Conservation (phyloP, 1,140 invertebrate genomes). For the Marisa cornuarietis region DNA sequence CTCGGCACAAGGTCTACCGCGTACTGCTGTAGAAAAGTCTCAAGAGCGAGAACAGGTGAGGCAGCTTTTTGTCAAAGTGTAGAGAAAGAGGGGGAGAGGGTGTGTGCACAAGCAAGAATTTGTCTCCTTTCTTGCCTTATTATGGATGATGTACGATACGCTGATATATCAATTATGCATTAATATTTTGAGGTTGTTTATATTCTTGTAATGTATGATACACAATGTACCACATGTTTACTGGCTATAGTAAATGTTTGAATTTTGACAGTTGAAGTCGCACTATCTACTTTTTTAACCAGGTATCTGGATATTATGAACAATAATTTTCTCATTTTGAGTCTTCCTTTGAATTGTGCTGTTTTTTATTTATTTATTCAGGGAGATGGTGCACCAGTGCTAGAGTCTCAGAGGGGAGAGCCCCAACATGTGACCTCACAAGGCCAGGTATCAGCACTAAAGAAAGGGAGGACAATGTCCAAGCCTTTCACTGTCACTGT, state of each 20-base stretch:
- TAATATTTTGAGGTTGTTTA: no score
- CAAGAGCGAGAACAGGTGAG: conserved; percentile 14
- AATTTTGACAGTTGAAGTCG: no score
- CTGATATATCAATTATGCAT: no score
- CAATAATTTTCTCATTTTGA: no score
- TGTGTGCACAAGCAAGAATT: background rate
- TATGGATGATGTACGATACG: no score
- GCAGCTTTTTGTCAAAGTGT: background rate
- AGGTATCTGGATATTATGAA: no score
- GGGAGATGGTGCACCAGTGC: conserved; percentile 50
- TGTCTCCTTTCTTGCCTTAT: background rate
- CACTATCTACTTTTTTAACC: no score
- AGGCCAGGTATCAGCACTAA: conserved; percentile 12
- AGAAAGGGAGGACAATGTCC: conserved; percentile 9
- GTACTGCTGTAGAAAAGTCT: background rate
- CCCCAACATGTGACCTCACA: conserved; percentile 4
- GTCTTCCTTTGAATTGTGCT: no score
- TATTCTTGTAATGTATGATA: no score
- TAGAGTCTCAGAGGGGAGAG: background rate
- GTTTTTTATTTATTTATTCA: conserved; percentile 22
- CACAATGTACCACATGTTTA: no score
- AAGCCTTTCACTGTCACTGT: conserved; percentile 61
- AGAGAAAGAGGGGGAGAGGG: background rate
- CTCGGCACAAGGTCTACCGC: background rate
- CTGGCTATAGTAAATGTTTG: no score